Conservation (phyloP, 2,113 vertebrate genomes). For the Sturnira hondurensis region DNA sequence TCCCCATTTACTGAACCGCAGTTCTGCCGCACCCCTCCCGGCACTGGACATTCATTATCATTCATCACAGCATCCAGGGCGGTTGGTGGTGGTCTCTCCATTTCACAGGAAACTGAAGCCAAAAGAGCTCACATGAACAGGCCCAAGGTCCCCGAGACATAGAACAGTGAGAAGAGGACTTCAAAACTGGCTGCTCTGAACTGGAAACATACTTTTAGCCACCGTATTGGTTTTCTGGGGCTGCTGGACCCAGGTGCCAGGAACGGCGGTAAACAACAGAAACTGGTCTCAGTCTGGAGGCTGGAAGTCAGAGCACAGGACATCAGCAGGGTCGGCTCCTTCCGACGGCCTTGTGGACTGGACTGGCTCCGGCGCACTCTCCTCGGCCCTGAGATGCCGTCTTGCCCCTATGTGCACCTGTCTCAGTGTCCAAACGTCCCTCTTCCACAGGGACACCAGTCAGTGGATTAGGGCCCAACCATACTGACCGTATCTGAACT, state of each 20-base stretch:
- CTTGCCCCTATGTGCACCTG: background rate
- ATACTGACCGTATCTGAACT: background rate
- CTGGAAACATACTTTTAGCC: background rate
- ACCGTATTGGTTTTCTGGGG: too few relatives aligned
- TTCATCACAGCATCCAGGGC: background rate
- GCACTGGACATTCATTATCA: accelerated
- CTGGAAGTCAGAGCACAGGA: background rate
- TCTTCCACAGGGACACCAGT: background rate
- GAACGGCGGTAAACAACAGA: accelerated
- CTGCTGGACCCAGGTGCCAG: background rate
- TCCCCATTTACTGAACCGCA: background rate
- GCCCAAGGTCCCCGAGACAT: background rate
- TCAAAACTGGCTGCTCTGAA: background rate
- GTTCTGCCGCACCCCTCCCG: accelerated
- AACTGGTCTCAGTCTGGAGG: background rate
- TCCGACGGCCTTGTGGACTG: accelerated
- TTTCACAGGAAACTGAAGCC: background rate
- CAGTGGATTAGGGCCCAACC: background rate
- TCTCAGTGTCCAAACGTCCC: background rate
- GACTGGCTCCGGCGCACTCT: background rate
- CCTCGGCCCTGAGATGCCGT: accelerated
- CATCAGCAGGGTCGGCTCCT: background rate
- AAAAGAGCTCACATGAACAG: background rate
- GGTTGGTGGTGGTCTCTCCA: accelerated
- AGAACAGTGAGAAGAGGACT: accelerated